These are phyloP conservation scores for Anguilla rostrata DNA, from an alignment of 2,113 vertebrate genomes.

Conservation along the genomic window DNA sequence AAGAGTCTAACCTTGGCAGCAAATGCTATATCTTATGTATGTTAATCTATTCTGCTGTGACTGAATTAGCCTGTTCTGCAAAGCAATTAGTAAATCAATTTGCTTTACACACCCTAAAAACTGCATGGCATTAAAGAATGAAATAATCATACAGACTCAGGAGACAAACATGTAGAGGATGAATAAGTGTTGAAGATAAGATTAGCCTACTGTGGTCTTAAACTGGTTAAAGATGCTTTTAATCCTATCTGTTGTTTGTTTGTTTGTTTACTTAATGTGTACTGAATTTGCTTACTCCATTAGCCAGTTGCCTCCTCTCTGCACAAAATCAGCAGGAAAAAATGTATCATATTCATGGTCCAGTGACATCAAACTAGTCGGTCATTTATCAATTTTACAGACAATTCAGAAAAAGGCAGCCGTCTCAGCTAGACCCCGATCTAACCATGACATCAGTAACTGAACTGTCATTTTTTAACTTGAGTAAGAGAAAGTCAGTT, in stretches of 20 bases:
- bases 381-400: too few species aligned
- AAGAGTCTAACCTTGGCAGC: neutral
- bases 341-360: neutral
- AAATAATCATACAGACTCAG: neutral
- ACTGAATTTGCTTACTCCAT: neutral
- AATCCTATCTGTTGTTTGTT: neutral
- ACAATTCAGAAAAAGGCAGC: too few species aligned
- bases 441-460: neutral
- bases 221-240: neutral
- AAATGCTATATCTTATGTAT: neutral
- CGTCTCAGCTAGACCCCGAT: too few species aligned
- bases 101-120: conserved; percentile 10
- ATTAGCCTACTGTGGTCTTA: neutral
- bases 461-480: neutral
- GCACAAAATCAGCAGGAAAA: neutral
- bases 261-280: too few species aligned
- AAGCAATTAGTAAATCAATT: conserved; percentile 33
- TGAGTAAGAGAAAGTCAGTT: too few species aligned
- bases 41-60: conserved; percentile 14
- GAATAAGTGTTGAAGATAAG: neutral
- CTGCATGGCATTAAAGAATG: conserved; percentile 4
- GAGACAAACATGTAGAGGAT: neutral
- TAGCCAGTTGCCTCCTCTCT: neutral
- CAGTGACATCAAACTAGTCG: too few species aligned
- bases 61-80: conserved; percentile 11